Evolutionary conservation across 2,797 vertebrate genomes (phyloP), one percentile per base, ranked within the genome.

Genomic region (Sebastes itinus): DNA sequence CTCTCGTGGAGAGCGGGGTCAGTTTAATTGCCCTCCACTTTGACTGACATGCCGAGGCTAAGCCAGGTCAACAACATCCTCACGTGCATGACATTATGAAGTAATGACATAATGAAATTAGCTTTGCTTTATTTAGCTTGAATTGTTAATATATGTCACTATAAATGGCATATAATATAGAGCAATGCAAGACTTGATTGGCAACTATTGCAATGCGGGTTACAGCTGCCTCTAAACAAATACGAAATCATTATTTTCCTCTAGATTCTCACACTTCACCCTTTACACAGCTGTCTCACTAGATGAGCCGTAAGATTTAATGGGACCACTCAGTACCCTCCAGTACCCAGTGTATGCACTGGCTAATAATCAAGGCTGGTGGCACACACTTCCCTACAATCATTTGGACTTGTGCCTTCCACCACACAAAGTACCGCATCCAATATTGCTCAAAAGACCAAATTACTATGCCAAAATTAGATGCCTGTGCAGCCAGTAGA

Each of bases 11-110:
- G 63, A 81, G 66, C 2, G 69, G 78, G 89, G 87, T 88, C 88
- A 86, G 25, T 80, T 89, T 92, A 93, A 92, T 91, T 91, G 87
- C 71, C 90, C 88, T 88, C 75, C 67, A 84, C 81, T 89, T 82
- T 93, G 91, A 93, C 88, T 92, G 91, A 91, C 92, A 92, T 66
- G 75, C 80, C 69, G 27, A 68, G 86, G 85, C 78, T 88, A 89
- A 92, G 83, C 80, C 83, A 76, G 90, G 89, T 91, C 89, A 91
- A 89, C 82, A 82, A 86, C 32, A 4, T 74, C 75, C 77, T 86
- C 81, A 74, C 86, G 88, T 89, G 87, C 76, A 83, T 84, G 80
- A 33, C 83, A 81, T 91, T 88, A 84, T n/a, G 30, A 83, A 82
- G 76, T 73, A 73, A 85, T 75, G 74, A 72, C 80, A 82, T 78